phyloP scores from a whole-genome alignment of 1,140 invertebrate species.

The Drosophila murphyi region DNA sequence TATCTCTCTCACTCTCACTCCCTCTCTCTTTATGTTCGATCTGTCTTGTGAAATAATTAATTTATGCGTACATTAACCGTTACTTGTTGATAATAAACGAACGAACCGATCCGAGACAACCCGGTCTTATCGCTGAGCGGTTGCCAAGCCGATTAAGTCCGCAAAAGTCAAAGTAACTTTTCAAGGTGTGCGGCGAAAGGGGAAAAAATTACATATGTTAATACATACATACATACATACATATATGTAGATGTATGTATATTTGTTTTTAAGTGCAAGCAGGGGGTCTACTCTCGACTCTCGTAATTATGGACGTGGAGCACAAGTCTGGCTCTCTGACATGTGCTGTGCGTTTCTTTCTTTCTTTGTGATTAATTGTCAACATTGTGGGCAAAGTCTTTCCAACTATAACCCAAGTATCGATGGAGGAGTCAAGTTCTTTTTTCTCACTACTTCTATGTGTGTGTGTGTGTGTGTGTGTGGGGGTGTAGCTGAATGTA shows the following conservation, averaged over 20 bases:
- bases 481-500: conserved; percentile 21
- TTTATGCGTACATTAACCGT: conserved; percentile 81
- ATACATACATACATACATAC: too few relatives aligned
- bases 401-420: conserved; percentile 40
- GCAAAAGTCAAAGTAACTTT: conserved; percentile 38
- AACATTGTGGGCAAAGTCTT: conserved; percentile 52
- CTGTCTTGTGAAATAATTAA: conserved; percentile 73
- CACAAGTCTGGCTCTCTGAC: conserved; percentile 8
- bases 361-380: conserved; percentile 75
- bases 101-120: not conserved
- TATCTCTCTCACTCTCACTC: not conserved
- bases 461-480: not conserved
- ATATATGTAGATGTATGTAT: not conserved
- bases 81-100: conserved; percentile 71
- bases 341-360: conserved; percentile 7
- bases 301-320: conserved; percentile 55
- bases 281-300: conserved; percentile 13
- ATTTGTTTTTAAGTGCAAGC: not conserved
- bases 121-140: conserved; percentile 53
- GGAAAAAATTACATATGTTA: not conserved
- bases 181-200: conserved; percentile 45
- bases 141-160: conserved; percentile 68
- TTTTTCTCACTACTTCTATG: not conserved
- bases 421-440: conserved; percentile 2
- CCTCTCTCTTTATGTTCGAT: conserved; percentile 6